Conservation (phyloP, 2,113 vertebrate genomes). For the Glaucomys volans region DNA sequence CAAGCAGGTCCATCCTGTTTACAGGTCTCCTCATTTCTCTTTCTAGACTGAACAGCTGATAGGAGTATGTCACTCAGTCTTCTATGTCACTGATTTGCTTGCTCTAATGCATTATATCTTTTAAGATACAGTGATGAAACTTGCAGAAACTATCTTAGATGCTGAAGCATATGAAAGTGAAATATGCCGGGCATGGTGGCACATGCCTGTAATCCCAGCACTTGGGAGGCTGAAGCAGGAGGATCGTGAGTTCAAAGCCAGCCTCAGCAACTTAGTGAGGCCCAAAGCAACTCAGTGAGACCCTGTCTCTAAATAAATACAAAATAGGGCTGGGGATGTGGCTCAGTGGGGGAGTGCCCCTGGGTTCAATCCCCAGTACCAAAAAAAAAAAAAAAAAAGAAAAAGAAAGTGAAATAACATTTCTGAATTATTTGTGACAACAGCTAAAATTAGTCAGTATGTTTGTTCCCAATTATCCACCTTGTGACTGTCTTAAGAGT, state of each 20-base stretch:
- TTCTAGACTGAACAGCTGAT: neutral
- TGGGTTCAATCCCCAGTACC: too few species aligned
- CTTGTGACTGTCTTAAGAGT: slow-evolving; percentile 3
- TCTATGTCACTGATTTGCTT: neutral
- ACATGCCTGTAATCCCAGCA: too few species aligned
- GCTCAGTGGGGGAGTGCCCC: too few species aligned
- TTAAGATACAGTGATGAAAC: neutral
- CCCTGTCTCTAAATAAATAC: too few species aligned
- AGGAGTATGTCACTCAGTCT: neutral
- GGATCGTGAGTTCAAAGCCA: too few species aligned
- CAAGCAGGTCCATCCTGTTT: neutral
- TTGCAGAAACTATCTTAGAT: slow-evolving; percentile 1
- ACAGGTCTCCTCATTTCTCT: neutral
- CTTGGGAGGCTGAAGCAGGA: too few species aligned
- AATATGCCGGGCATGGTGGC: too few species aligned
- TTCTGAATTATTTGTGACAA: slow-evolving; percentile 45
- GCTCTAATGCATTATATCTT: neutral
- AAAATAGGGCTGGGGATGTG: too few species aligned
- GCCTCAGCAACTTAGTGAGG: too few species aligned
- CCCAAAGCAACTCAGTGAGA: too few species aligned
- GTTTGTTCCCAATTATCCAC: neutral
- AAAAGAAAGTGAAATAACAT: neutral
- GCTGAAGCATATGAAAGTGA: neutral
- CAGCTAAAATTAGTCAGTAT: neutral
- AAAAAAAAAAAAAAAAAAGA: too few species aligned